Evolutionary conservation across 2,888 invertebrate species (phyloP), one percentile per base, ranked within the genome.

Genomic region (Masnerella sp.): DNA sequence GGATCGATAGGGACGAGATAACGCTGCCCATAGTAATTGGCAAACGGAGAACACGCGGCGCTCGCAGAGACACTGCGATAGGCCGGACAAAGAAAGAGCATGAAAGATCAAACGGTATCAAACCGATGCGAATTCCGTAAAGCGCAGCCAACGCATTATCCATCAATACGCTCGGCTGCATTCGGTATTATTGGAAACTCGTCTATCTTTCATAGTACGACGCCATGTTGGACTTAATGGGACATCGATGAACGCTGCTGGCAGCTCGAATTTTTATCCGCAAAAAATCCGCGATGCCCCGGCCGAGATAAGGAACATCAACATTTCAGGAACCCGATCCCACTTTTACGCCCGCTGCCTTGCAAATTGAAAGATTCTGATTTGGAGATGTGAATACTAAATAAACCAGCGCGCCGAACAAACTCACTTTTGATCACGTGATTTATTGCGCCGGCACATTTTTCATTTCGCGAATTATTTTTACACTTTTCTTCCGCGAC

Each of bases 181-280:
- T 82, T 81, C 78, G 79, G 78, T 79, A 80, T 83, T 83, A 83
- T 83, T 80, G 83, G 83, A 83, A 82, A 82, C 82, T 82, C 82
- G 81, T 83, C 72, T 61, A 61, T 75, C 70, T 75, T 68, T 69
- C 72, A 54, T 61, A 67, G 61, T 61, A 65, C 51, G 65, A 54
- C 54, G 61, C 62, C 62, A 68, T 73, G 67, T 73, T 58, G 58
- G 54, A 62, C 73, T 67, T 52, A 62, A 73, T 68, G 61, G 67
- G 67, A 73, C 67, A 62, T 68, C 73, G 68, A 73, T 52, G 67
- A 68, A 68, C 62, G 68, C 56, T 68, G 18, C 59, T 54, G 65
- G 45, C 64, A 52, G 58, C 45, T 52, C 47, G 51, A 61, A 72
- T 65, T 72, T 67, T 67, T 56, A 49, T 62, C 40, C 59, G 36